Evolutionary conservation across 2,113 vertebrate genomes (phyloP).

Genomic region (Elephantulus edwardii): DNA sequence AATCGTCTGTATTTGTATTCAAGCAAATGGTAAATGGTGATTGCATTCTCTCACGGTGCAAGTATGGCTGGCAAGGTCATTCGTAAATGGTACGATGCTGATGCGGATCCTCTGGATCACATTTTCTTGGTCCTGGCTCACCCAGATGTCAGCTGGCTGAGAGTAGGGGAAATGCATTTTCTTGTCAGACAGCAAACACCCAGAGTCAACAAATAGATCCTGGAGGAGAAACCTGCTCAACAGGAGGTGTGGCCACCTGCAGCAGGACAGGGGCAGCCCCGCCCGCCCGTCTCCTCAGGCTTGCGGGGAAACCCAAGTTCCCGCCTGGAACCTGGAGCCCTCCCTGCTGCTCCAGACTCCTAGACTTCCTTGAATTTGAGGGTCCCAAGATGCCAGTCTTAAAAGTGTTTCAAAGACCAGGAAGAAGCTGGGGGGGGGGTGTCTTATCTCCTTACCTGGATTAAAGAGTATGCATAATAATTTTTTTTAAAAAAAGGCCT

Average conservation of each 20-base stretch:
- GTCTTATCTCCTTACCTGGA: background rate
- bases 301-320: background rate
- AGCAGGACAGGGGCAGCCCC: background rate
- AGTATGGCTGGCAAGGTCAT: no score
- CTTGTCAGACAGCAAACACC: constrained; percentile 47
- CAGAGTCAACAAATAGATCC: constrained; percentile 74
- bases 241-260: constrained; percentile 36
- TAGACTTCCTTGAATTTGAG: background rate
- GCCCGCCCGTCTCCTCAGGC: background rate
- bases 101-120: background rate
- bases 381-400: background rate
- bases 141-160: constrained; percentile 51
- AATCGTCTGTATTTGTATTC: background rate
- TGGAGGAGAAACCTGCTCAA: constrained; percentile 63
- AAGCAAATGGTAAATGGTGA: background rate
- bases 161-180: background rate
- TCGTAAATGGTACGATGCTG: no score
- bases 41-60: no score
- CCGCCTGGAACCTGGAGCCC: background rate
- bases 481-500: no score
- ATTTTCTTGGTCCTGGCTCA: constrained; percentile 2
- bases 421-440: background rate
- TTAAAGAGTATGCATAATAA: background rate
- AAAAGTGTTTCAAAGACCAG: constrained; percentile 12
- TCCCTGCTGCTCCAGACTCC: background rate